These are phyloP conservation scores for Gonocerus acuteangulatus DNA, from an alignment of 2,888 invertebrate genomes.

Conservation along the genomic window DNA sequence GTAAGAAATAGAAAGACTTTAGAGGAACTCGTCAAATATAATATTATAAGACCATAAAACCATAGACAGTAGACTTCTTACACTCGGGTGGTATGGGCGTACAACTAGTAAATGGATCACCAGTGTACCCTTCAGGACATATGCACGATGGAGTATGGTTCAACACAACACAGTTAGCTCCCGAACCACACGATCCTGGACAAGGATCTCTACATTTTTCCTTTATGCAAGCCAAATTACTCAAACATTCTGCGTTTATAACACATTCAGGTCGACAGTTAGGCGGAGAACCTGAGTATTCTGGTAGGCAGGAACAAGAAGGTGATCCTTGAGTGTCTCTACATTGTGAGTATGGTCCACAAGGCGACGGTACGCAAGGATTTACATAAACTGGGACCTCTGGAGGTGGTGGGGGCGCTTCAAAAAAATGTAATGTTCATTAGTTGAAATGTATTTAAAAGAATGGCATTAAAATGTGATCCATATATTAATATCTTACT, in stretches of 20 bases:
- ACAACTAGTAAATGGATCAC: constrained; percentile 56
- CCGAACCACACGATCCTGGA: constrained; percentile 63
- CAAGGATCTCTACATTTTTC: constrained; percentile 75
- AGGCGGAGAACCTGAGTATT: constrained; percentile 76
- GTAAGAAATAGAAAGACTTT: constrained; percentile 1
- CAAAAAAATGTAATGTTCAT: no score
- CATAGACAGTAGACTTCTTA: constrained; percentile 27
- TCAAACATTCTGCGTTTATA: constrained; percentile 73
- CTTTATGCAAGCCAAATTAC: constrained; percentile 62
- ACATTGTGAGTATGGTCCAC: constrained; percentile 50
- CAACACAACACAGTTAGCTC: constrained; percentile 59
- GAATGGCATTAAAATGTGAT: not conserved
- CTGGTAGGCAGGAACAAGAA: constrained; percentile 65
- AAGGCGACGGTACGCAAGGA: constrained; percentile 44
- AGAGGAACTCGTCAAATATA: no score
- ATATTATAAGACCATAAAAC: not conserved
- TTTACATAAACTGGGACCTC: constrained; percentile 40
- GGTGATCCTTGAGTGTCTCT: constrained; percentile 35
- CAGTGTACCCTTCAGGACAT: constrained; percentile 41
- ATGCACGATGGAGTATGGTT: constrained; percentile 51
- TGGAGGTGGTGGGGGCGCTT: constrained; percentile 38
- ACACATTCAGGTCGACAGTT: constrained; percentile 76
- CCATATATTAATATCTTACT: constrained; percentile 19
- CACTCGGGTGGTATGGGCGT: constrained; percentile 49
- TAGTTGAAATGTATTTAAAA: no score